Base-by-base conservation (phyloP, 2,888 invertebrate genomes). In the Drosophila pseudotakahashii region DNA sequence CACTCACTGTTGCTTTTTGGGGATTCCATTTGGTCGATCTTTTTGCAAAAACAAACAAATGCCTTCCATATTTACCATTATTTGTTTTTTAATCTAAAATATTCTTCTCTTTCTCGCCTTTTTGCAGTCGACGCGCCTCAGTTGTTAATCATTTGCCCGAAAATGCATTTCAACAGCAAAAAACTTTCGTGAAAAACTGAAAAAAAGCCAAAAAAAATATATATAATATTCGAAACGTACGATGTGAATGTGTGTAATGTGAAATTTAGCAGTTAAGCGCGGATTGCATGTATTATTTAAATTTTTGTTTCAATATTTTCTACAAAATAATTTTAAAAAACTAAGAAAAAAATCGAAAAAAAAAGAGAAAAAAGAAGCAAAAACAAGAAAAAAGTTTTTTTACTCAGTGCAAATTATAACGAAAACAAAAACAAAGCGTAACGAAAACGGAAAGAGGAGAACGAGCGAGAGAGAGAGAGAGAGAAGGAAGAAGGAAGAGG, bases 231-330 rank as follows among this genome's bases (percentile, higher is more conserved):
- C 30, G 14, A 48, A 52, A 47, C 45, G 52, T 57, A 77, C 67
- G 59, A 88, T 86, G 86, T 81, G 77, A 81, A 53, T 63, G 73
- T 86, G 87, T 88, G 75, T 85, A 59, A 86, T 73, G 86, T 82
- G 87, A 88, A 79, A 57, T 64, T 81, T 82, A 82, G 83, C 54
- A 82, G 41, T 60, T 86, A 88, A 88, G 83, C 69, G 75, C 77
- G 80, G 80, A 68, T 77, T 88, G 57, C 73, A 82, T 88, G 88
- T 86, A 88, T 79, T 73, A 86, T 88, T 82, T 82, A 80, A 71
- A 75, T 86, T 88, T 83, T 59, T 71, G 87, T 88, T 81, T 59
- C 7, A 73, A 67, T 32, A 41, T 67, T 79, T 82, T 63, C 41
- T 67, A 67, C 48, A 39, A 59, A 53, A 52, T 26, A 45, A 61